Evolutionary conservation across 1,140 invertebrate species (phyloP).

Genomic region (Teleopsis dalmanni): DNA sequence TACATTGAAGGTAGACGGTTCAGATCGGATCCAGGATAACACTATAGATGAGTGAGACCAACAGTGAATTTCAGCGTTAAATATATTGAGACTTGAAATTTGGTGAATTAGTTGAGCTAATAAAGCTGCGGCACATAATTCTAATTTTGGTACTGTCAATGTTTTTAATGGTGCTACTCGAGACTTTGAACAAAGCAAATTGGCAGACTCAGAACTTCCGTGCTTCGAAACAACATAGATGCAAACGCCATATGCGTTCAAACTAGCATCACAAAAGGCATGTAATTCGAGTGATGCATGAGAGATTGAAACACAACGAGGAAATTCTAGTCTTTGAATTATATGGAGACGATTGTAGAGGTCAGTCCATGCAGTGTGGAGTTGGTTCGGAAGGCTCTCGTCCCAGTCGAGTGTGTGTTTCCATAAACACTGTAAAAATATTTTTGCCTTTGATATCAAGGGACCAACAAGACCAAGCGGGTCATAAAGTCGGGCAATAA

Average conservation of each 20-base stretch:
- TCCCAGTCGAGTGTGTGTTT: conserved; percentile 14
- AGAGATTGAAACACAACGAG: background rate
- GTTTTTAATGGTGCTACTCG: conserved; percentile 28
- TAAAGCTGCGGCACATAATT: conserved; percentile 23
- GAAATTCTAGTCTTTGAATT: background rate
- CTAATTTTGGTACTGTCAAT: conserved; percentile 28
- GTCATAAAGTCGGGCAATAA: conserved; percentile 25
- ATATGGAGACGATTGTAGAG: too few relatives aligned
- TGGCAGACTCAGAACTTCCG: conserved; percentile 8
- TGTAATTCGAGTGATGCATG: conserved; percentile 15
- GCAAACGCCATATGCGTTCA: conserved; percentile 35
- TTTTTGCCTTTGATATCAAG: conserved; percentile 17
- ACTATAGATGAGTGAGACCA: conserved; percentile 37
- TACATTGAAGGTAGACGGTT: conserved; percentile 17
- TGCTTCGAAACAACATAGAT: conserved; percentile 24
- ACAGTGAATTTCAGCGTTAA: background rate
- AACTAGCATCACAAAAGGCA: conserved; percentile 41
- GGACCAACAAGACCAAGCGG: conserved; percentile 31
- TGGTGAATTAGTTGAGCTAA: conserved; percentile 10
- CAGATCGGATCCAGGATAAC: conserved; percentile 25
- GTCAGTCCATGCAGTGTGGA: background rate
- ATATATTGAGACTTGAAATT: background rate
- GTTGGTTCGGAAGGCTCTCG: background rate
- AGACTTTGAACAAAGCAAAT: conserved; percentile 30
- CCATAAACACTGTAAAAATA: conserved; percentile 23